These are phyloP conservation scores for Idaea dimidiata DNA, from an alignment of 2,888 invertebrate species.

Conservation along the genomic window DNA sequence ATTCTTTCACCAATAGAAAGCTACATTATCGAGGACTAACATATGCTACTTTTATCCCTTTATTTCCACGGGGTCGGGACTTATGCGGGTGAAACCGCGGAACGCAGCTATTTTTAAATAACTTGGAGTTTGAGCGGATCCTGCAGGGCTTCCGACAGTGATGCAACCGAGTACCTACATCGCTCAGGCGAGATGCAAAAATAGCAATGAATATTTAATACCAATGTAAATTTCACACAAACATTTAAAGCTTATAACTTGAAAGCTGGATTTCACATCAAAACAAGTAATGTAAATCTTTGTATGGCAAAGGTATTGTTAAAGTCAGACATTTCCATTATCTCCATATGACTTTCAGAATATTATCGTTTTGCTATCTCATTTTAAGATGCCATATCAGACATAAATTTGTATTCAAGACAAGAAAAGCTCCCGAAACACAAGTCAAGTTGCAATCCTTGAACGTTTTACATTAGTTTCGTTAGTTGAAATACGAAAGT, in stretches of 20 bases:
- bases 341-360: neutral
- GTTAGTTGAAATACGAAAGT: neutral
- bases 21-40: too few relatives aligned
- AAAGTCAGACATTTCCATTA: neutral
- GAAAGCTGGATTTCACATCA: neutral
- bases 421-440: conserved; percentile 1
- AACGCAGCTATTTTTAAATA: too few relatives aligned
- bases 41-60: too few relatives aligned
- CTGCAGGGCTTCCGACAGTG: too few relatives aligned
- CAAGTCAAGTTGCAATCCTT: neutral
- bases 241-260: neutral
- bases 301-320: neutral
- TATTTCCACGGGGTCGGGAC: too few relatives aligned
- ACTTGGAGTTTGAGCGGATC: too few relatives aligned
- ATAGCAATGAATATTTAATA: neutral
- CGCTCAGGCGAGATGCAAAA: too few relatives aligned
- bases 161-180: too few relatives aligned
- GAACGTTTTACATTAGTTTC: conserved; percentile 2
- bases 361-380: neutral
- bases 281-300: neutral
- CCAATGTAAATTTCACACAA: neutral
- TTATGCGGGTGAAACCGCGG: too few relatives aligned
- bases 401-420: conserved; percentile 1
- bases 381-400: neutral
- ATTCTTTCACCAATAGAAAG: too few relatives aligned